These are phyloP conservation scores for Xyrichtys novacula DNA, from an alignment of 2,797 vertebrate genomes.

Conservation along the genomic window DNA sequence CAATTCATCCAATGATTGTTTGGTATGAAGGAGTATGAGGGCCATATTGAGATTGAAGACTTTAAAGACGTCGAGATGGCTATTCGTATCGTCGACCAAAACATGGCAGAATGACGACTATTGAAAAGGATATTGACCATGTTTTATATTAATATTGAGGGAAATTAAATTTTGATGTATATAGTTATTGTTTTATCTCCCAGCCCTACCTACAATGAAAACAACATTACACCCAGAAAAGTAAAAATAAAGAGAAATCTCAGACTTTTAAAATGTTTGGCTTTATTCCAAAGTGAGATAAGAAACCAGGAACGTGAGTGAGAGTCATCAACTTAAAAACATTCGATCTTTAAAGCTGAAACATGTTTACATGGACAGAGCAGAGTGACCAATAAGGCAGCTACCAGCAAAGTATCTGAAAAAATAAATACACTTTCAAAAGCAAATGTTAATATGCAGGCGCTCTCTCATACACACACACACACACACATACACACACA, in stretches of 20 bases:
- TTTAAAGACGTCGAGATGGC: no score
- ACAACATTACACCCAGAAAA: neutral
- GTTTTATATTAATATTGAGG: no score
- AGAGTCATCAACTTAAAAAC: conserved; percentile 65
- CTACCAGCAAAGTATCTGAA: conserved; percentile 49
- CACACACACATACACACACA: neutral
- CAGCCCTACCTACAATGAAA: no score
- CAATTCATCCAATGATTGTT: no score
- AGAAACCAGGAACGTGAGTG: conserved; percentile 38
- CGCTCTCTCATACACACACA: neutral
- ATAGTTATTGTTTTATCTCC: no score
- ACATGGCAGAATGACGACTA: no score
- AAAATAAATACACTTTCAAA: conserved; percentile 55
- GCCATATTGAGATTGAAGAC: no score
- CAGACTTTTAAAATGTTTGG: conserved; percentile 47
- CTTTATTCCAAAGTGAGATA: conserved; percentile 74
- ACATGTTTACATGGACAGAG: conserved; percentile 21
- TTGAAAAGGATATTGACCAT: no score
- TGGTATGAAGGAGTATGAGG: no score
- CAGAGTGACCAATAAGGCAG: conserved; percentile 3
- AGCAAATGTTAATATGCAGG: conserved; percentile 12
- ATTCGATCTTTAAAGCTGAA: conserved; percentile 38
- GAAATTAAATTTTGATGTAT: no score
- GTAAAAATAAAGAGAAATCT: neutral
- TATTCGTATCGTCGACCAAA: no score